These are phyloP conservation scores for Calephelis nemesis DNA, from an alignment of 1,140 invertebrate genomes.

Conservation along the genomic window DNA sequence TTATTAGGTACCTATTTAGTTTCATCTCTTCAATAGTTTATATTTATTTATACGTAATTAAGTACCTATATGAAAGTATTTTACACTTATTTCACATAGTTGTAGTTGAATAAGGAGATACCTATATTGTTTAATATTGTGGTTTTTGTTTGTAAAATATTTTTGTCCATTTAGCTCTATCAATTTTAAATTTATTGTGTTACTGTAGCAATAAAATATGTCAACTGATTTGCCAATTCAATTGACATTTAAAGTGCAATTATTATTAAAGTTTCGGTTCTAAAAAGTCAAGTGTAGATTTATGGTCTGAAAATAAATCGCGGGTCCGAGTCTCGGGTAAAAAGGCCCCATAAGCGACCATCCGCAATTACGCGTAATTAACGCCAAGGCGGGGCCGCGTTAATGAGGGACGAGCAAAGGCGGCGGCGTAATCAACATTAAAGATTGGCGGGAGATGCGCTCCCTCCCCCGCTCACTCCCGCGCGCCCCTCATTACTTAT, in stretches of 20 bases:
- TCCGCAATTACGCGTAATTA: slow-evolving; percentile 71
- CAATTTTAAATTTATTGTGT: not conserved
- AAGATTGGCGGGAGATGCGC: slow-evolving; percentile 77
- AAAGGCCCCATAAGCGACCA: slow-evolving; percentile 36
- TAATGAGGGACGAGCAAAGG: slow-evolving; percentile 73
- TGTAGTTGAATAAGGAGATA: too few relatives aligned
- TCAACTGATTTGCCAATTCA: not conserved
- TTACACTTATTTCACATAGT: too few relatives aligned
- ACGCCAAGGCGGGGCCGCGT: slow-evolving; percentile 71
- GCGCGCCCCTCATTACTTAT: slow-evolving; percentile 75
- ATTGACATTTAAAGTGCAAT: not conserved
- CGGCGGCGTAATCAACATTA: slow-evolving; percentile 76
- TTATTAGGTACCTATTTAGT: too few relatives aligned
- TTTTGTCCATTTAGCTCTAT: too few relatives aligned
- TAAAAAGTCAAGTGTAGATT: slow-evolving; percentile 26
- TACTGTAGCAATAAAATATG: not conserved
- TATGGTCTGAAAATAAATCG: slow-evolving; percentile 41
- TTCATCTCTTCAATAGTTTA: too few relatives aligned
- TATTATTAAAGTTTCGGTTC: slow-evolving; percentile 23
- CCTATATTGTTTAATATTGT: too few relatives aligned
- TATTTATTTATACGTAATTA: too few relatives aligned
- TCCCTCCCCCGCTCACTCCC: slow-evolving; percentile 43
- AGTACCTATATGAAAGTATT: too few relatives aligned
- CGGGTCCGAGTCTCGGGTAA: slow-evolving; percentile 45
- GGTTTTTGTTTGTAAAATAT: too few relatives aligned